A percentile compares a stretch with the other conserved stretches of the same genome.
Conservation (phyloP, 2,888 invertebrate species). For the Caenorhabditis parvicauda region DNA sequence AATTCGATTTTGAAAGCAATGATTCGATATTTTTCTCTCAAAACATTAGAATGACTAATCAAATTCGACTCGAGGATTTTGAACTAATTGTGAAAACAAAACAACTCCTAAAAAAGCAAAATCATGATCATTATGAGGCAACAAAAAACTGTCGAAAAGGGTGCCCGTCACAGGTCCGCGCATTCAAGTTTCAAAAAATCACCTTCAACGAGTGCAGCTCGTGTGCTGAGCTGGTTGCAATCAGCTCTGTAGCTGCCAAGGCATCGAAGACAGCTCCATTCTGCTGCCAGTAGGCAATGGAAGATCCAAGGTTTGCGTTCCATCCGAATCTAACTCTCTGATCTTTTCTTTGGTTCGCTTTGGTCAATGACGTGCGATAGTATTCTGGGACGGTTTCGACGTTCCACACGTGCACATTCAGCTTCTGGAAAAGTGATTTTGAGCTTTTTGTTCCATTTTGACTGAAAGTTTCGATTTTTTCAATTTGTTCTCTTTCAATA, state of each 20-base stretch:
- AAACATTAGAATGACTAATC: too few relatives aligned
- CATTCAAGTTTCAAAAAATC: slow-evolving; percentile 1
- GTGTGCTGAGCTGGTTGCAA: slow-evolving; percentile 30
- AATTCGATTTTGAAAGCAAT: too few relatives aligned
- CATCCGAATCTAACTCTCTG: slow-evolving; percentile 45
- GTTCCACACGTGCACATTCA: slow-evolving; percentile 50
- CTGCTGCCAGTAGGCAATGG: slow-evolving; percentile 36
- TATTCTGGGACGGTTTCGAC: slow-evolving; percentile 48
- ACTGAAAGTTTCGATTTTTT: too few relatives aligned
- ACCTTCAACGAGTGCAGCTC: slow-evolving; percentile 18
- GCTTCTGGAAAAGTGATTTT: slow-evolving; percentile 11
- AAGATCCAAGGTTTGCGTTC: slow-evolving; percentile 27
- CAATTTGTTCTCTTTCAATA: too few relatives aligned
- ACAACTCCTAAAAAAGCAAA: too few relatives aligned
- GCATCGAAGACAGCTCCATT: slow-evolving; percentile 43
- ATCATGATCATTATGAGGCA: not conserved
- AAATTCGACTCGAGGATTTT: too few relatives aligned
- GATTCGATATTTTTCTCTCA: too few relatives aligned
- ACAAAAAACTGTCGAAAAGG: not conserved
- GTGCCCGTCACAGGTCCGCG: not conserved
- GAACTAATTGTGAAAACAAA: too few relatives aligned
- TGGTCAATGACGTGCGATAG: slow-evolving; percentile 54
- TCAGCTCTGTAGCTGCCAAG: slow-evolving; percentile 47
- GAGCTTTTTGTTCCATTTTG: too few relatives aligned
- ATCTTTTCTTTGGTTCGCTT: slow-evolving; percentile 41